Evolutionary conservation across 2,888 invertebrate genomes (phyloP).

Genomic region (Spicauda simplicius): DNA sequence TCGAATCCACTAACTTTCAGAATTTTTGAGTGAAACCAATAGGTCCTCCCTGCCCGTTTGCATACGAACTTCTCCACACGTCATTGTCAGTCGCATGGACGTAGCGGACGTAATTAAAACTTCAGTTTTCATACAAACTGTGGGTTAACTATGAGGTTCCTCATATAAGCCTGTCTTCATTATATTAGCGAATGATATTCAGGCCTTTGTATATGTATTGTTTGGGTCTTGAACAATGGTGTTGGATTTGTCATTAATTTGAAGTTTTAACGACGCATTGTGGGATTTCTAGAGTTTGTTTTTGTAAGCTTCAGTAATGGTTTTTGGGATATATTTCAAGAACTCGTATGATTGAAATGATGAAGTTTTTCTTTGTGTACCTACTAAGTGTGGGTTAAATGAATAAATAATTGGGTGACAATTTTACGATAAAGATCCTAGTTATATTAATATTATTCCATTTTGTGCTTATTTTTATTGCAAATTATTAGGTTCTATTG

Average conservation of each 20-base stretch:
- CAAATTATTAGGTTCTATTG: too few relatives aligned
- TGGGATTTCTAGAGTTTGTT: background rate
- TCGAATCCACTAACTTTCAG: background rate
- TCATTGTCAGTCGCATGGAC: slow-evolving; percentile 23
- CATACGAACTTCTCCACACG: slow-evolving; percentile 15
- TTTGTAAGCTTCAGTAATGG: background rate
- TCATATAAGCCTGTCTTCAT: slow-evolving; percentile 26
- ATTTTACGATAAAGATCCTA: too few relatives aligned
- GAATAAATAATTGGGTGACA: too few relatives aligned
- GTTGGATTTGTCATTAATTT: slow-evolving; percentile 30
- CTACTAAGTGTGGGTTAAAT: too few relatives aligned
- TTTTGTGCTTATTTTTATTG: too few relatives aligned
- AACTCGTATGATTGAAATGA: too few relatives aligned
- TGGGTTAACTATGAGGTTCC: slow-evolving; percentile 10
- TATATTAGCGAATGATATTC: slow-evolving; percentile 32
- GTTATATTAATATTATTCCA: too few relatives aligned
- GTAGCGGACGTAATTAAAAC: slow-evolving; percentile 30
- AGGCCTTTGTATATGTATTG: slow-evolving; percentile 19
- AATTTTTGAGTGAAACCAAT: background rate
- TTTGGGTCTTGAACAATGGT: slow-evolving; percentile 27
- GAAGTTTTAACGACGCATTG: slow-evolving; percentile 34
- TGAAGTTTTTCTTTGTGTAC: too few relatives aligned
- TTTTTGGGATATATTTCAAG: background rate
- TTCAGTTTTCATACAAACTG: slow-evolving; percentile 25
- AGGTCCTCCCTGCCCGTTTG: background rate